Percentiles rank a stretch among this genome's conserved stretches.
Evolutionary conservation across 1,140 invertebrate genomes (phyloP).

Genomic region (Lineus longissimus): DNA sequence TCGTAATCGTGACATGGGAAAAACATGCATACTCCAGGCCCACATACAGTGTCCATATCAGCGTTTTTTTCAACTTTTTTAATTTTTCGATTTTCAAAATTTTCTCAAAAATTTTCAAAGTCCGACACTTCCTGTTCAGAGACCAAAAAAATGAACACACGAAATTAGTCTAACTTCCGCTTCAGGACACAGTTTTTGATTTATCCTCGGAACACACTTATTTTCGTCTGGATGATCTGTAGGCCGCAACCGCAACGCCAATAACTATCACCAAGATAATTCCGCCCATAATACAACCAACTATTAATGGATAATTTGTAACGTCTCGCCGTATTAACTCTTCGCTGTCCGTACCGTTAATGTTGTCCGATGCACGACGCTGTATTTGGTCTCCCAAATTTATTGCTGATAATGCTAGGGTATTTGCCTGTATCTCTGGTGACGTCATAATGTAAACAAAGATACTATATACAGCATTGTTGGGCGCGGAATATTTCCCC

Average conservation of each 20-base stretch:
- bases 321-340: neutral
- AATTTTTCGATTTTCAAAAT: neutral
- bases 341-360: neutral
- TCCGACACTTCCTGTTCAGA: too few species aligned
- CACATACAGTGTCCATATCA: neutral
- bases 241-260: neutral
- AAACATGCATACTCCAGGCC: neutral
- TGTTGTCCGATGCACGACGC: neutral
- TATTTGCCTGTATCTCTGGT: neutral
- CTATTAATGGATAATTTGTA: neutral
- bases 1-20: neutral
- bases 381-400: neutral
- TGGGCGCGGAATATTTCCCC: neutral
- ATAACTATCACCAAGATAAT: neutral
- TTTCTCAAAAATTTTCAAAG: neutral
- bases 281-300: neutral
- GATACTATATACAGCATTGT: neutral
- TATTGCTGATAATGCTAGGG: neutral
- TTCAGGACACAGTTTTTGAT: neutral
- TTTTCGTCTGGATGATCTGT: neutral
- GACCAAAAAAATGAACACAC: neutral
- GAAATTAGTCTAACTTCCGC: neutral
- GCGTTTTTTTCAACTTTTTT: neutral
- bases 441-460: conserved; percentile 2
- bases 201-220: neutral